phyloP scores from a whole-genome alignment of 2,888 invertebrate genomes.

The Muscina levida region DNA sequence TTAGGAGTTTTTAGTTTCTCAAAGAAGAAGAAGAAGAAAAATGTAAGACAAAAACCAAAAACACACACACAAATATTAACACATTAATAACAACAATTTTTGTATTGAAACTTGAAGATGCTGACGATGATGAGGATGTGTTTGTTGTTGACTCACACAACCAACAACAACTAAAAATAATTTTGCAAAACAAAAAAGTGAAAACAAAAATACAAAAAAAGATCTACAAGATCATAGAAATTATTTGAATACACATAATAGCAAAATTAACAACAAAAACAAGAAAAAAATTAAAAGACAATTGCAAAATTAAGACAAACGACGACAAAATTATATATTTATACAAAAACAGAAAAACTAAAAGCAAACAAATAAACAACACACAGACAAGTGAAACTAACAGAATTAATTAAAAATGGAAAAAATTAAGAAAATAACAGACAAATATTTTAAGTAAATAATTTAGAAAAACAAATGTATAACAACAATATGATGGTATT shows the following conservation, averaged over 20 bases:
- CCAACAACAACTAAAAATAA: constrained; percentile 52
- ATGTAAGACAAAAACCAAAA: constrained; percentile 31
- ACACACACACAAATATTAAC: constrained; percentile 6
- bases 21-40: not conserved
- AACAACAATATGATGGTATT: constrained; percentile 16
- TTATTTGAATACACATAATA: constrained; percentile 27
- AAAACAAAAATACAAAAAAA: too few species aligned
- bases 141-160: too few species aligned
- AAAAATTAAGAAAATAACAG: constrained; percentile 14
- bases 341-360: constrained; percentile 40
- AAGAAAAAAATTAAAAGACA: constrained; percentile 21
- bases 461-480: constrained; percentile 34
- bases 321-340: constrained; percentile 48
- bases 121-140: constrained; percentile 44
- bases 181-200: too few species aligned
- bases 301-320: constrained; percentile 14
- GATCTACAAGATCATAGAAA: constrained; percentile 58
- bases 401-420: constrained; percentile 40
- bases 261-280: constrained; percentile 45
- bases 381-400: not conserved
- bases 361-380: not conserved
- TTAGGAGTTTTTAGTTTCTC: constrained; percentile 3
- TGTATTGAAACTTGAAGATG: constrained; percentile 47
- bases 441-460: constrained; percentile 46
- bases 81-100: constrained; percentile 49